phyloP scores from a whole-genome alignment of 2,113 vertebrate genomes.

The Larimichthys crocea region DNA sequence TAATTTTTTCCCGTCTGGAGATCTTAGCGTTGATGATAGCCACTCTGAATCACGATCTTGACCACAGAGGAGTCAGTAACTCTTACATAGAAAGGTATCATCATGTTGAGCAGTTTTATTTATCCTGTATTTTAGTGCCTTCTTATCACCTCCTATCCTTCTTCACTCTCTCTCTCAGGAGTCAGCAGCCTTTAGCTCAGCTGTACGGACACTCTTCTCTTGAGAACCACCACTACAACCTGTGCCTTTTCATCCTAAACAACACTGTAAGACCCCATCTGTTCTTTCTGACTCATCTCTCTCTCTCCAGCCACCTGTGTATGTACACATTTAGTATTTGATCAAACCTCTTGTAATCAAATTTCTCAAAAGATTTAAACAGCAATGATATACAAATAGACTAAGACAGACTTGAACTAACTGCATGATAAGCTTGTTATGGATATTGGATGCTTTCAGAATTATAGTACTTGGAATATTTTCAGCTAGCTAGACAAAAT shows the following conservation, averaged over 20 bases:
- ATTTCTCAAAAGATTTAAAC: too few relatives aligned
- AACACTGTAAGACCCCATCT: conserved; percentile 86
- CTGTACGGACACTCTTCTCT: conserved; percentile 93
- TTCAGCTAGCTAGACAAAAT: not conserved
- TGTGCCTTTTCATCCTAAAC: conserved; percentile 95
- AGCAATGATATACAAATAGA: too few relatives aligned
- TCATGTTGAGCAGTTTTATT: too few relatives aligned
- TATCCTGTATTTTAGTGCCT: not conserved
- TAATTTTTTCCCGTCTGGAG: conserved; percentile 88
- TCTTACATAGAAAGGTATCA: conserved; percentile 91
- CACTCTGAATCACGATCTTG: conserved; percentile 91
- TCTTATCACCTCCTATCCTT: not conserved
- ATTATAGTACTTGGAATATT: not conserved
- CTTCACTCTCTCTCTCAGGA: conserved; percentile 77
- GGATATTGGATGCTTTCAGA: not conserved
- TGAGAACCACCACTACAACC: conserved; percentile 94
- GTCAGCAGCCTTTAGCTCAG: conserved; percentile 91
- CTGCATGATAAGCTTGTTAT: not conserved
- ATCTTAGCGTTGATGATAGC: conserved; percentile 91
- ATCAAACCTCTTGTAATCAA: not conserved
- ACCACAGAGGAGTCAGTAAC: conserved; percentile 95
- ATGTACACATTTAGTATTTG: not conserved
- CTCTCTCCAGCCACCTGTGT: not conserved
- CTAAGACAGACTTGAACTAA: too few relatives aligned
- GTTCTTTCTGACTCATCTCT: not conserved